Evolutionary conservation across 2,797 vertebrate genomes (phyloP), one percentile per base, ranked within the genome.

Genomic region (Microhierax caerulescens): DNA sequence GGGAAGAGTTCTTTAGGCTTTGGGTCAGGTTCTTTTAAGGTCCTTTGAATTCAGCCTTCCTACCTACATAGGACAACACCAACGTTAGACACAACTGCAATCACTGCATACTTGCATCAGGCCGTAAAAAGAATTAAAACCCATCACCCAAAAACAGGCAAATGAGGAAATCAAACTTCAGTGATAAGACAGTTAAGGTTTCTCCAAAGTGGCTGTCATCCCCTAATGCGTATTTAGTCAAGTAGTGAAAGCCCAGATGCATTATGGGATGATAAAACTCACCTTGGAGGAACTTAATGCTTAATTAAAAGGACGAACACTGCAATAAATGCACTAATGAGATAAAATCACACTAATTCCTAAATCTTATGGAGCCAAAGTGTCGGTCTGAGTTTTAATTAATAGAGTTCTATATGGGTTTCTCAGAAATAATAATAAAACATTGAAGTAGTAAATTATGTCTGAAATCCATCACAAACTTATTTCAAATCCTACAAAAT

Each of bases 361-460:
- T 97, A 96, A 97, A 93, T 96, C 95, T 94, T 94, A 95, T 32
- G 77, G 75, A 96, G 57, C 69, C 69, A 77, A 96, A 73, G 59
- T 93, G 69, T 95, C 88, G 11, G 63, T 74, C 41, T 96, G 88
- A 97, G 82, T 97, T 98, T 98, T 98, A 97, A 98, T 98, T 98
- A 97, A 98, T 96, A 96, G 92, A 98, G 94, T 97, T 94, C 50
- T 95, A 89, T 64, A 96, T 96, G 70, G 45, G 73, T 96, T 97
- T 98, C 94, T 98, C 79, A 97, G 95, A 98, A 98, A 96, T 92
- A 97, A 96, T 81, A 96, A 92, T 96, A 97, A 97, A 97, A 92
- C 91, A 97, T 13, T 48, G 34, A 93, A 59, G 50, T 72, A 96
- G 95, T 94, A 97, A 97, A 96, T 97, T 95, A 84, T 6, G 5